A percentile compares a stretch with the other conserved stretches of the same genome.
phyloP scores from a whole-genome alignment of 2,888 invertebrate genomes.

The Falcaria lacertinaria region DNA sequence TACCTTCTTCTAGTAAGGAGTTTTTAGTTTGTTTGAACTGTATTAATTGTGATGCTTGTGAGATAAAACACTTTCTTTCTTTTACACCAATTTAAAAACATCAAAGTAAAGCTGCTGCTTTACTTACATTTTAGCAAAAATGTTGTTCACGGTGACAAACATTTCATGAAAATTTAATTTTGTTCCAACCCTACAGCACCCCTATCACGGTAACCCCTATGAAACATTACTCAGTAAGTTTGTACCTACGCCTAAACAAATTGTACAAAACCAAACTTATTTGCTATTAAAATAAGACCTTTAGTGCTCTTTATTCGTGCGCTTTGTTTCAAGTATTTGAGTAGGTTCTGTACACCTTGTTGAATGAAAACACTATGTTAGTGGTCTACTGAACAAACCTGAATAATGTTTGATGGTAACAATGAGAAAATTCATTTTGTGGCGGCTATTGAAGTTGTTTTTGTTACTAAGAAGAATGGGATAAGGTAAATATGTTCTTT shows the following conservation, averaged over 20 bases:
- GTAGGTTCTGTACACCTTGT: slow-evolving; percentile 23
- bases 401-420: slow-evolving; percentile 5
- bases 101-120: background rate
- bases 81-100: no score
- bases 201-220: no score
- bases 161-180: background rate
- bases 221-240: background rate
- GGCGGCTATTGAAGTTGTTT: no score
- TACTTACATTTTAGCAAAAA: no score
- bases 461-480: no score
- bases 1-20: no score
- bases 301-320: slow-evolving; percentile 18
- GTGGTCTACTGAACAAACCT: slow-evolving; percentile 23
- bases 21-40: no score
- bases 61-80: no score
- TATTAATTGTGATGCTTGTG: no score
- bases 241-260: slow-evolving; percentile 25
- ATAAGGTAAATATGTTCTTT: no score
- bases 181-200: background rate
- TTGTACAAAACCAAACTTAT: slow-evolving; percentile 19
- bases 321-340: slow-evolving; percentile 39
- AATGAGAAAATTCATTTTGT: slow-evolving; percentile 12
- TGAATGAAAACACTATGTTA: slow-evolving; percentile 10
- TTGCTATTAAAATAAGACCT: slow-evolving; percentile 35
- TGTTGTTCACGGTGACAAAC: background rate